phyloP scores from a whole-genome alignment of 2,113 vertebrate species.

The Perccottus glenii region DNA sequence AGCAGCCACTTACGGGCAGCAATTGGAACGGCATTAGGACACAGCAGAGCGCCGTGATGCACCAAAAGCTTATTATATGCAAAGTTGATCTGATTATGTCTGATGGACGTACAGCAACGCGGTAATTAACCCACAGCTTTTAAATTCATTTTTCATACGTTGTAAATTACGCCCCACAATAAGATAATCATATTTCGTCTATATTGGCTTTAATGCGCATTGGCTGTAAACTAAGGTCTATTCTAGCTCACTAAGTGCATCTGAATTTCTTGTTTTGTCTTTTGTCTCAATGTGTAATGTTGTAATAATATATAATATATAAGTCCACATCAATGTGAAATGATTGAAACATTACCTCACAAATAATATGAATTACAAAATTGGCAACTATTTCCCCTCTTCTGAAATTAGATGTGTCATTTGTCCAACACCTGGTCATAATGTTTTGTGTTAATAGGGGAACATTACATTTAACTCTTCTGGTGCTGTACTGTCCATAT shows the following conservation, averaged over 20 bases:
- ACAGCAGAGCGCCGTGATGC: constrained; percentile 1
- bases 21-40: not conserved
- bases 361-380: too few relatives aligned
- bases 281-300: not conserved
- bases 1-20: constrained; percentile 2
- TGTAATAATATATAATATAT: too few relatives aligned
- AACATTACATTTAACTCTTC: too few relatives aligned
- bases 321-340: not conserved
- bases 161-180: not conserved
- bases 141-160: not conserved
- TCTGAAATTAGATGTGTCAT: not conserved
- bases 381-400: not conserved
- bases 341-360: not conserved
- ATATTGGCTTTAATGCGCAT: not conserved
- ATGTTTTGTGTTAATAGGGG: not conserved
- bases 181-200: not conserved
- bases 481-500: not conserved
- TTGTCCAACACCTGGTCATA: not conserved
- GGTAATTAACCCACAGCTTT: constrained; percentile 4
- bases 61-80: constrained; percentile 8
- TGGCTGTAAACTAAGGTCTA: not conserved
- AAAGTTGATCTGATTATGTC: constrained; percentile 6
- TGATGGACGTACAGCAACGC: not conserved
- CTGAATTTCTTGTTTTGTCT: not conserved
- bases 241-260: not conserved